Evolutionary conservation across 2,797 vertebrate species (phyloP).

Genomic region (Myotis myotis): DNA sequence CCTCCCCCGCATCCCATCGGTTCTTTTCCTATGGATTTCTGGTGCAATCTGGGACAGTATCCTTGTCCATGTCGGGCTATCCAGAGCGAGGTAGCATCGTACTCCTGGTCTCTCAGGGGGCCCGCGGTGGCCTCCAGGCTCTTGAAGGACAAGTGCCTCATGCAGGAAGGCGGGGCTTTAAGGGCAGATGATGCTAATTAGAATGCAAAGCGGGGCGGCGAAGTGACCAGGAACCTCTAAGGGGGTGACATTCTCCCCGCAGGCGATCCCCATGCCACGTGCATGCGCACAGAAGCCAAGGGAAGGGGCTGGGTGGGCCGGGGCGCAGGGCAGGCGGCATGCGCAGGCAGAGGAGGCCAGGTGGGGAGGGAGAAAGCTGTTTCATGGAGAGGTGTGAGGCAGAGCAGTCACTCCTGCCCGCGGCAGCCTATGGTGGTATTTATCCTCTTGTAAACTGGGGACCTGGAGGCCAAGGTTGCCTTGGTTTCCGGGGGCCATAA

Average conservation of each 20-base stretch:
- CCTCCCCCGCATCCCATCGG: neutral
- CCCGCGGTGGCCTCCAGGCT: slow-evolving; percentile 27
- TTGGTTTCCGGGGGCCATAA: slow-evolving; percentile 50
- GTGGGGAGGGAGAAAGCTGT: slow-evolving; percentile 30
- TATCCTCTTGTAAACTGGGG: slow-evolving; percentile 45
- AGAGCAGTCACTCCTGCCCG: slow-evolving; percentile 41
- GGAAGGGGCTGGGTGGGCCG: neutral
- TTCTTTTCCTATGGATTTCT: neutral
- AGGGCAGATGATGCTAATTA: slow-evolving; percentile 52
- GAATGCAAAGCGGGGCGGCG: slow-evolving; percentile 63
- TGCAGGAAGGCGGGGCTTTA: slow-evolving; percentile 50
- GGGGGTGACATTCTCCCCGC: neutral
- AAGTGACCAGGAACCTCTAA: slow-evolving; percentile 30
- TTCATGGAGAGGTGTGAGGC: slow-evolving; percentile 24
- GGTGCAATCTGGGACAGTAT: neutral
- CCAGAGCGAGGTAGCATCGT: neutral
- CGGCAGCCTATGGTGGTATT: slow-evolving; percentile 43
- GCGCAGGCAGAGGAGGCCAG: slow-evolving; percentile 14
- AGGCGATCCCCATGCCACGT: slow-evolving; percentile 10
- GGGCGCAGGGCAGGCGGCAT: slow-evolving; percentile 16
- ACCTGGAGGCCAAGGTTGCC: slow-evolving; percentile 65
- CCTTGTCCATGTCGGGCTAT: slow-evolving; percentile 20
- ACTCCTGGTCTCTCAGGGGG: neutral
- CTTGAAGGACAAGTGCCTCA: slow-evolving; percentile 54
- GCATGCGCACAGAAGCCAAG: slow-evolving; percentile 33